Evolutionary conservation across 2,113 vertebrate species (phyloP).

Genomic region (Brachyhypopomus gauderio): DNA sequence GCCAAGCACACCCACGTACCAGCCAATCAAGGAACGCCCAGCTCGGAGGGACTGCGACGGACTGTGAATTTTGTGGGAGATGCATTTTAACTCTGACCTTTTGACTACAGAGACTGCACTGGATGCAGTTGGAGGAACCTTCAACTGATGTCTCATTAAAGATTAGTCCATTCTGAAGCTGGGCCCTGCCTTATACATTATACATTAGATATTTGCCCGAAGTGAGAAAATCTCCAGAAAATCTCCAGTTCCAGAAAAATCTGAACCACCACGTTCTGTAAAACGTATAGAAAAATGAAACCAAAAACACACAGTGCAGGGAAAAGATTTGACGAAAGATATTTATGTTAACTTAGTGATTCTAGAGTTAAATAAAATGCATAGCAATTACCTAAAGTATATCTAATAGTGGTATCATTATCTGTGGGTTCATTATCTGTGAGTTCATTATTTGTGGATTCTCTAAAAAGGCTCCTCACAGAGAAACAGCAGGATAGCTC

Average conservation of each 20-base stretch:
- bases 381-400: not conserved
- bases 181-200: not conserved
- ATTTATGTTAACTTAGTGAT: not conserved
- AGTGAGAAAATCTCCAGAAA: too few species aligned
- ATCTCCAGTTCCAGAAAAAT: too few species aligned
- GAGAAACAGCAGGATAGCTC: constrained; percentile 3
- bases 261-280: too few species aligned
- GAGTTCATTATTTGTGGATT: not conserved
- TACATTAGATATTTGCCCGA: not conserved
- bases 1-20: constrained; percentile 29
- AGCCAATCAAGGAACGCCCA: constrained; percentile 45
- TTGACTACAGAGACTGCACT: constrained; percentile 53
- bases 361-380: not conserved
- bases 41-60: constrained; percentile 58
- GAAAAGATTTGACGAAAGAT: too few species aligned
- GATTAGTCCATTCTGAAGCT: not conserved
- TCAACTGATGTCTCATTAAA: constrained; percentile 45
- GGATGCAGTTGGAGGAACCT: constrained; percentile 61
- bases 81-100: constrained; percentile 62
- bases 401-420: constrained; percentile 15
- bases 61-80: constrained; percentile 50
- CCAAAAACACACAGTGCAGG: too few species aligned
- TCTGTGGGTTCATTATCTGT: not conserved
- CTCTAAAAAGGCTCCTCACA: constrained; percentile 10
- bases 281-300: too few species aligned